Conservation (phyloP, 2,113 vertebrate genomes). For the Muntiacus reevesi region DNA sequence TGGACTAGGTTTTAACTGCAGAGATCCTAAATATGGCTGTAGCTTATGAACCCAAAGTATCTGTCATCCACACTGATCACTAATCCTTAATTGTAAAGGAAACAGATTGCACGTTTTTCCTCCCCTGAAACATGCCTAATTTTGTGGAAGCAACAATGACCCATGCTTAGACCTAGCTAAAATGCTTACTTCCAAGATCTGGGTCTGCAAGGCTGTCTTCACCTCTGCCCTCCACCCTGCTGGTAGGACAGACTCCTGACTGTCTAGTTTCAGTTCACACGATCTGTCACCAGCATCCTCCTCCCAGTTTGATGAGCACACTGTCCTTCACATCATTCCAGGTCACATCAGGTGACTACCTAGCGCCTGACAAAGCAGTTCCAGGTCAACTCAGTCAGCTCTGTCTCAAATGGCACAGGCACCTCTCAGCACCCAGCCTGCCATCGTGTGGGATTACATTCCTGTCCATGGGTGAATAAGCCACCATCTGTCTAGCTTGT, state of each 20-base stretch:
- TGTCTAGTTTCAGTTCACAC: neutral
- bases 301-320: neutral
- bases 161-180: neutral
- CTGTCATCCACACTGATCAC: neutral
- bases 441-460: conserved; percentile 79
- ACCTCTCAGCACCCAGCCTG: conserved; percentile 62
- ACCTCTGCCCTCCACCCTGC: neutral
- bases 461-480: conserved; percentile 86
- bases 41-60: neutral
- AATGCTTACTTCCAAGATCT: too few relatives aligned
- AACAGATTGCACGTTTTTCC: neutral
- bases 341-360: neutral
- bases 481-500: conserved; percentile 88
- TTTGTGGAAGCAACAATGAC: neutral
- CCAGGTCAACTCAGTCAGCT: conserved; percentile 56
- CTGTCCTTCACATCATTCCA: neutral
- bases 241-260: neutral
- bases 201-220: neutral
- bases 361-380: neutral
- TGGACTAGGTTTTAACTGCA: neutral
- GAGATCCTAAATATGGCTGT: neutral
- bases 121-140: neutral
- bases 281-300: neutral
- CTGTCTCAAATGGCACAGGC: conserved; percentile 68
- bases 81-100: neutral